Conservation (phyloP, 1,140 invertebrate genomes). For the Drosophila yakuba region DNA sequence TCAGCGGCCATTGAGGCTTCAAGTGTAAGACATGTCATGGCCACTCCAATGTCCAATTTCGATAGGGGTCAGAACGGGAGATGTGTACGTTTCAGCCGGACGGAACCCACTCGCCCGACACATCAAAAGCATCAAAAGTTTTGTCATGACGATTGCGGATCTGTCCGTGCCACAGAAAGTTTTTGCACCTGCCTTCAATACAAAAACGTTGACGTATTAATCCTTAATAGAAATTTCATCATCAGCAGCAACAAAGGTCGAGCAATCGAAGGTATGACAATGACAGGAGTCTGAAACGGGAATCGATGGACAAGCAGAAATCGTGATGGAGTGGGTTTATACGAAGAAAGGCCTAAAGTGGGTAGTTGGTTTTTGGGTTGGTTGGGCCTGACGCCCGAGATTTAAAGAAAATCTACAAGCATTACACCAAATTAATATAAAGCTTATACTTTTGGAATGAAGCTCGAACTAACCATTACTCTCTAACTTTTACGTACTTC, state of each 20-base stretch:
- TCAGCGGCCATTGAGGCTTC: conserved; percentile 64
- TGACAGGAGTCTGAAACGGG: conserved; percentile 32
- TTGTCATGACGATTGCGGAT: conserved; percentile 66
- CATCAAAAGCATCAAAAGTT: conserved; percentile 77
- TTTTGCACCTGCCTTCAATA: conserved; percentile 63
- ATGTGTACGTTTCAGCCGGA: background rate
- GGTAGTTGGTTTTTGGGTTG: background rate
- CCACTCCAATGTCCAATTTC: conserved; percentile 59
- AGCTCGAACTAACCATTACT: too few relatives aligned
- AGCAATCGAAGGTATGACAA: conserved; percentile 33
- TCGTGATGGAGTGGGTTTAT: background rate
- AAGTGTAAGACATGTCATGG: conserved; percentile 77
- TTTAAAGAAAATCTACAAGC: background rate
- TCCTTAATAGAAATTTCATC: conserved; percentile 80
- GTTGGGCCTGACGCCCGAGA: background rate
- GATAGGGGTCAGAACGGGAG: conserved; percentile 2
- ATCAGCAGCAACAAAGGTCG: conserved; percentile 35
- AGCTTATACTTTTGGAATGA: too few relatives aligned
- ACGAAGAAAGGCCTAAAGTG: background rate
- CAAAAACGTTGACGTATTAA: conserved; percentile 77
- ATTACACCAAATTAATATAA: too few relatives aligned
- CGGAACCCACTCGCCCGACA: conserved; percentile 60
- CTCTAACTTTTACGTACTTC: too few relatives aligned
- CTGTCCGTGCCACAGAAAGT: conserved; percentile 51
- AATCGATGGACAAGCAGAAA: conserved; percentile 16